Conservation (phyloP, 2,797 vertebrate genomes). For the Gobionotothen gibberifrons region DNA sequence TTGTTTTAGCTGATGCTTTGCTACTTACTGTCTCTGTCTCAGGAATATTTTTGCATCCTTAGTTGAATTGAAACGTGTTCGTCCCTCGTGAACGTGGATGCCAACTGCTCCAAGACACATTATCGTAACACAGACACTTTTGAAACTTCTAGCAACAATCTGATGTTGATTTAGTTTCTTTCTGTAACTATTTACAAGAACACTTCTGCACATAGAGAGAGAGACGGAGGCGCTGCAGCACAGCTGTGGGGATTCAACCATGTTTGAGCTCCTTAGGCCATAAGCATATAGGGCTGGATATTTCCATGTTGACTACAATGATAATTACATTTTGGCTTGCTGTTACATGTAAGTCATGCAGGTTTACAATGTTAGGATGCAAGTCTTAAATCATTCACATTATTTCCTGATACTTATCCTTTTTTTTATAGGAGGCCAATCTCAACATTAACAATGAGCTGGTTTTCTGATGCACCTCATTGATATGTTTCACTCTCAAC, state of each 20-base stretch:
- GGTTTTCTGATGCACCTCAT: slow-evolving; percentile 47
- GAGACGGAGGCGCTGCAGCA: slow-evolving; percentile 36
- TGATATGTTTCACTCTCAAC: slow-evolving; percentile 57
- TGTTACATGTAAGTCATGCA: slow-evolving; percentile 27
- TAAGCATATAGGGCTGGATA: slow-evolving; percentile 40
- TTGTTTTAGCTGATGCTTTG: slow-evolving; percentile 71
- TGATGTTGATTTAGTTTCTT: slow-evolving; percentile 63
- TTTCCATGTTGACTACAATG: slow-evolving; percentile 54
- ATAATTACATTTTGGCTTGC: slow-evolving; percentile 50
- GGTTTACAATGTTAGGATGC: background rate
- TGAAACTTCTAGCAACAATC: slow-evolving; percentile 66
- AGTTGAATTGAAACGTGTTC: slow-evolving; percentile 40
- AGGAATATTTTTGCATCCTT: slow-evolving; percentile 64
- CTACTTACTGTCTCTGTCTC: slow-evolving; percentile 70
- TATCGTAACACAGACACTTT: slow-evolving; percentile 35
- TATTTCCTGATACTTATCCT: slow-evolving; percentile 49
- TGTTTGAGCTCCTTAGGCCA: slow-evolving; percentile 45
- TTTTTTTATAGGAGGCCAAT: slow-evolving; percentile 54
- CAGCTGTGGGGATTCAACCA: slow-evolving; percentile 61
- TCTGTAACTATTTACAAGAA: slow-evolving; percentile 60
- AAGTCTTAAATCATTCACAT: slow-evolving; percentile 44
- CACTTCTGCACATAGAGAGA: slow-evolving; percentile 48
- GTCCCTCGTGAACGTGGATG: slow-evolving; percentile 33
- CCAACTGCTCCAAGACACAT: slow-evolving; percentile 63
- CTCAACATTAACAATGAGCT: slow-evolving; percentile 52